Conservation (phyloP, 2,797 vertebrate species). For the Nyctalus aviator region DNA sequence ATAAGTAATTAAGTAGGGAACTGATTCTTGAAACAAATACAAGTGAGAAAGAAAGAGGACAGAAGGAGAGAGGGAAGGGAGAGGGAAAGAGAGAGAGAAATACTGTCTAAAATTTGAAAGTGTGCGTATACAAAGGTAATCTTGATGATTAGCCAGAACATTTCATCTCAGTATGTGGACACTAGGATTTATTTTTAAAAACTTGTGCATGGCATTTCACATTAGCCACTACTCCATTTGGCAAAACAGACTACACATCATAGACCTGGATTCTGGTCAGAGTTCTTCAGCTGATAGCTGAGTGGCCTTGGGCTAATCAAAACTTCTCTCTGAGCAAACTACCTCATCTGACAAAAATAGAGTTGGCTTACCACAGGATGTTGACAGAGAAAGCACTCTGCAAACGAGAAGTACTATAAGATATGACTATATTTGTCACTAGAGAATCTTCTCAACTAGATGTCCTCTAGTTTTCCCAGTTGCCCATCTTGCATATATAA, state of each 20-base stretch:
- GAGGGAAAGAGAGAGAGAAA: neutral
- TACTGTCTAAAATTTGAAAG: neutral
- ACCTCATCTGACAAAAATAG: neutral
- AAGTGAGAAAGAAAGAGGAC: neutral
- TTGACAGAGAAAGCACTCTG: neutral
- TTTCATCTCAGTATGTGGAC: neutral
- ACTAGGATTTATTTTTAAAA: neutral
- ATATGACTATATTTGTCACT: neutral
- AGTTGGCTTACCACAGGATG: neutral
- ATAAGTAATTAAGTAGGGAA: neutral
- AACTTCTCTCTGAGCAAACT: neutral
- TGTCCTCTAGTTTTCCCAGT: neutral
- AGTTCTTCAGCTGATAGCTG: neutral
- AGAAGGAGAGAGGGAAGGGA: neutral
- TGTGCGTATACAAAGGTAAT: neutral
- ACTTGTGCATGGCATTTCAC: neutral
- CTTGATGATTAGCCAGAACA: neutral
- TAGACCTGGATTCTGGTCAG: neutral
- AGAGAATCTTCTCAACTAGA: neutral
- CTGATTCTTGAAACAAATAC: neutral
- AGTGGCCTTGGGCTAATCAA: neutral
- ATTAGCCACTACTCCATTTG: slow-evolving; percentile 15
- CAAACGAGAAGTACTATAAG: neutral
- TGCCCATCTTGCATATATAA: neutral
- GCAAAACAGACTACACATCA: neutral